Conservation (phyloP, 53 echinoderm and acorn worm species). For the Echinometra lucunter region DNA sequence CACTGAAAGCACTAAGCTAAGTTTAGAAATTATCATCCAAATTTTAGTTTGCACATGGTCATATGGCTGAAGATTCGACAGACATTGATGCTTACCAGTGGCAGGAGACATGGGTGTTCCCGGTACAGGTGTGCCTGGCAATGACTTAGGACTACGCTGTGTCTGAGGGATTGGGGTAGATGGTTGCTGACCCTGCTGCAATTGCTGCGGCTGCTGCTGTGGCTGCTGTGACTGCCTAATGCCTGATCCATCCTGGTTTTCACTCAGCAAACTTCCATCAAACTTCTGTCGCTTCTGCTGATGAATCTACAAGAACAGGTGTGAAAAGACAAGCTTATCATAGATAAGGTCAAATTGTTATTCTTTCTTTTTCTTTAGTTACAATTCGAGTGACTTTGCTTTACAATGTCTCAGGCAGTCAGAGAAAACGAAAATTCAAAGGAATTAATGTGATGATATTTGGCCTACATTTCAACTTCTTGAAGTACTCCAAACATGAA, state of each 20-base stretch:
- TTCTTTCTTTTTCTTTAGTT: too few relatives aligned
- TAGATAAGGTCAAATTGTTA: too few relatives aligned
- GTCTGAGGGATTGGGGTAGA: slow-evolving; percentile 29
- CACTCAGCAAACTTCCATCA: slow-evolving; percentile 1
- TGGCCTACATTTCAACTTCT: too few relatives aligned
- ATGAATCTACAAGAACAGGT: slow-evolving; percentile 7
- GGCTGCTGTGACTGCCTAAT: slow-evolving; percentile 15
- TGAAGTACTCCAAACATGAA: too few relatives aligned
- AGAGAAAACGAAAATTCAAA: too few relatives aligned
- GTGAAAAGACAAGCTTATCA: not conserved
- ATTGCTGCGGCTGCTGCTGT: not conserved
- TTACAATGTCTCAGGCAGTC: too few relatives aligned
- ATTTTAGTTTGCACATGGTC: too few relatives aligned
- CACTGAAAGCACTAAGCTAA: too few relatives aligned
- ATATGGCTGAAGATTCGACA: not conserved
- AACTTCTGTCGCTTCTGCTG: slow-evolving; percentile 64
- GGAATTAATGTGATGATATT: too few relatives aligned
- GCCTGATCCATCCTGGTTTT: slow-evolving; percentile 22
- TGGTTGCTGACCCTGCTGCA: slow-evolving; percentile 15
- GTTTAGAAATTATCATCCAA: too few relatives aligned
- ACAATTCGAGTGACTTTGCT: too few relatives aligned
- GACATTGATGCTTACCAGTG: not conserved
- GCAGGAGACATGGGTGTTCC: slow-evolving; percentile 67
- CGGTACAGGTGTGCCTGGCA: slow-evolving; percentile 57
- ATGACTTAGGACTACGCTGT: slow-evolving; percentile 23